Conservation (phyloP, 2,888 invertebrate genomes). For the Athrips mouffetella region DNA sequence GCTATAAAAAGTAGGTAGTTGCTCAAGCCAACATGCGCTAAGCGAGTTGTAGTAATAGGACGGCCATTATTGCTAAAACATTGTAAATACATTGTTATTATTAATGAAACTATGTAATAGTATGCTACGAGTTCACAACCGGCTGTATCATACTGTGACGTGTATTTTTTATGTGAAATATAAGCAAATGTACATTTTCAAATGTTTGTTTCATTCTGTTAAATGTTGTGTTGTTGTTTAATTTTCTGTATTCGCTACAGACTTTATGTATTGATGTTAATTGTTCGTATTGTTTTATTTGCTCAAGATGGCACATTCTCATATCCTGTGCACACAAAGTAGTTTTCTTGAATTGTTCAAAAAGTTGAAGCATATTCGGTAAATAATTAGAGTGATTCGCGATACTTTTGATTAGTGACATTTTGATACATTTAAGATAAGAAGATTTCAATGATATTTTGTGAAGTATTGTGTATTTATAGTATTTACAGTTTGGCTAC, state of each 20-base stretch:
- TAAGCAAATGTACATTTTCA: conserved; percentile 69
- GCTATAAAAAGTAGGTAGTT: no score
- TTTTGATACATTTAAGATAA: no score
- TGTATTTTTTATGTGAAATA: conserved; percentile 74
- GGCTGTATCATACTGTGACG: conserved; percentile 55
- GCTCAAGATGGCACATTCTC: no score
- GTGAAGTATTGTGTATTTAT: neutral
- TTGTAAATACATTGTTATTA: conserved; percentile 15
- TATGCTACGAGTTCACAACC: conserved; percentile 30
- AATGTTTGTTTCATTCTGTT: conserved; percentile 65
- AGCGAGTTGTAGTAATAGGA: neutral
- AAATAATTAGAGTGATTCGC: no score
- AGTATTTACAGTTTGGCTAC: conserved; percentile 15
- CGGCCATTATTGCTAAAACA: conserved; percentile 2
- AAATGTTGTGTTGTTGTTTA: no score
- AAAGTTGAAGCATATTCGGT: no score
- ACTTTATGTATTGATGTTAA: neutral
- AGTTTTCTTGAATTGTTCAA: no score
- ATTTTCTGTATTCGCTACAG: no score
- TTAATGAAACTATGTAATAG: conserved; percentile 16
- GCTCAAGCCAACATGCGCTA: conserved; percentile 8
- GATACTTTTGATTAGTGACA: no score
- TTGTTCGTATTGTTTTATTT: neutral
- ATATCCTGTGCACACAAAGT: no score
- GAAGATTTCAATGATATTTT: no score